Percentiles rank a stretch among this genome's conserved stretches.
phyloP scores from a whole-genome alignment of 2,113 vertebrate genomes.

The Gallinago undulata region DNA sequence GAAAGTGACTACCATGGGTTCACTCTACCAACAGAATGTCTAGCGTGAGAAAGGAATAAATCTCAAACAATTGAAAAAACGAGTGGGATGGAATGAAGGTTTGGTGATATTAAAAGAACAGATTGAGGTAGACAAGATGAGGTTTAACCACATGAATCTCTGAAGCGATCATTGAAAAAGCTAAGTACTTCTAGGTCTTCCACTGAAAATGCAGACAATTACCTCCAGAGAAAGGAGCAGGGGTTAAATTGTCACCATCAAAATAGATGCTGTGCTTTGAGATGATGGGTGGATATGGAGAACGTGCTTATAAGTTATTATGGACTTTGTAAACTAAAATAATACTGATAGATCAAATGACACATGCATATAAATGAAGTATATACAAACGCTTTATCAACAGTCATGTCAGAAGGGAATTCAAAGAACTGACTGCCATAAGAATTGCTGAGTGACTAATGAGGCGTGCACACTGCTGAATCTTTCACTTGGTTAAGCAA shows the following conservation, averaged over 20 bases:
- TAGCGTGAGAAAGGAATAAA: background rate
- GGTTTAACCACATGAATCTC: background rate
- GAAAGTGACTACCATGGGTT: background rate
- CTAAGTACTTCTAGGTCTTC: background rate
- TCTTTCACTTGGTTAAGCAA: background rate
- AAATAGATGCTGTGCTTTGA: background rate
- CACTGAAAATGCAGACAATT: background rate
- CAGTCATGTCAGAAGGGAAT: background rate
- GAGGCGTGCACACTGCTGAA: background rate
- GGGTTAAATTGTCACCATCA: background rate
- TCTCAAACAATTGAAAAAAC: background rate
- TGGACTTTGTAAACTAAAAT: background rate
- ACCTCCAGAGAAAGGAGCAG: background rate
- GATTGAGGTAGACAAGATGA: background rate
- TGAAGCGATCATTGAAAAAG: background rate
- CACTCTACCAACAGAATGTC: background rate
- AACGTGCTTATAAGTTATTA: background rate
- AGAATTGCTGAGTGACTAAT: background rate
- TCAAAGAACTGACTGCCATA: background rate
- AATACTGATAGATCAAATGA: background rate
- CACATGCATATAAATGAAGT: background rate
- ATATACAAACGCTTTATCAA: background rate
- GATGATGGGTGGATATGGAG: background rate
- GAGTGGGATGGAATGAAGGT: background rate
- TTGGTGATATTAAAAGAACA: background rate